A percentile compares a stretch with the other conserved stretches of the same genome.
These are phyloP conservation scores for Anorthoa munda DNA, from an alignment of 2,888 invertebrate genomes.

Conservation along the genomic window DNA sequence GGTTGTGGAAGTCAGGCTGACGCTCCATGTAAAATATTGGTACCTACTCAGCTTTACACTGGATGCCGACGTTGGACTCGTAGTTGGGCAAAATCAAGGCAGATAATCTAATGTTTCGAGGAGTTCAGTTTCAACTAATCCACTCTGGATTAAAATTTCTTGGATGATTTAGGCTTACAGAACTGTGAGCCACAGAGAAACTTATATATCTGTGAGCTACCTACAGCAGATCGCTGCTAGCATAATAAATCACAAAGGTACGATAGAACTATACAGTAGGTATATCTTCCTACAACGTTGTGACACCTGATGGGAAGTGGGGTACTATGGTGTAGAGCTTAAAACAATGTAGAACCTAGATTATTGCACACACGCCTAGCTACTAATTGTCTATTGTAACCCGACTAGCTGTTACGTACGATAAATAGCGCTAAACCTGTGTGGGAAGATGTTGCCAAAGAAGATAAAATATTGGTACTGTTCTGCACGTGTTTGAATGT, in stretches of 20 bases:
- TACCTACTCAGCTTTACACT: no score
- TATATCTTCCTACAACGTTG: not conserved
- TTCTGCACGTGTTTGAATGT: not conserved
- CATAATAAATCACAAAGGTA: not conserved
- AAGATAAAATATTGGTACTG: not conserved
- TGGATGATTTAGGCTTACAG: no score
- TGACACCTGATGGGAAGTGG: conserved; percentile 19
- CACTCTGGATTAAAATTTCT: no score
- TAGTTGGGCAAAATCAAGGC: no score
- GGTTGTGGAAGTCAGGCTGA: no score
- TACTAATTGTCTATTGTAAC: conserved; percentile 17
- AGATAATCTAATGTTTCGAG: no score
- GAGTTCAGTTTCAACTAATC: no score
- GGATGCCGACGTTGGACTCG: no score
- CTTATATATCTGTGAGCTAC: not conserved
- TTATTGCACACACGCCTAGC: not conserved
- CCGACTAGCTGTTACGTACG: not conserved
- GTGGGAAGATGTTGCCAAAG: conserved; percentile 10
- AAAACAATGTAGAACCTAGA: conserved; percentile 16
- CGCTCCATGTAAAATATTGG: no score
- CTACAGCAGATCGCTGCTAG: not conserved
- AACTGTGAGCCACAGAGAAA: not conserved
- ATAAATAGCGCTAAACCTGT: not conserved
- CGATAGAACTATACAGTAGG: not conserved
- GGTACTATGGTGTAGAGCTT: conserved; percentile 2